A percentile compares a stretch with the other conserved stretches of the same genome.
phyloP scores from a whole-genome alignment of 2,113 vertebrate species.

The Prunella himalayana region DNA sequence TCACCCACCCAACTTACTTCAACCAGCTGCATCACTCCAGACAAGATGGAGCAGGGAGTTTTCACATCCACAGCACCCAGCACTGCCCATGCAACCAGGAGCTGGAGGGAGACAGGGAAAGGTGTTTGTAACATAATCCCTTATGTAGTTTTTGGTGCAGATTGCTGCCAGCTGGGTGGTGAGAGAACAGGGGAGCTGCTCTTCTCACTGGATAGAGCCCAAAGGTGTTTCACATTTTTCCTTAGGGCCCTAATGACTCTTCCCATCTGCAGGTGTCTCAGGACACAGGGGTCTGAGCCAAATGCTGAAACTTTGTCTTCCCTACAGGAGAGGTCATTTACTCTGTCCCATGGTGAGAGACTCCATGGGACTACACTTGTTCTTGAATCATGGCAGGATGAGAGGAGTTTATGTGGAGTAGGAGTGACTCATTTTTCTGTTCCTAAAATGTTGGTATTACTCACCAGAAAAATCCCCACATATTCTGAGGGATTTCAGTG shows the following conservation, averaged over 20 bases:
- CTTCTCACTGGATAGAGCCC: background rate
- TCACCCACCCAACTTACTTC: background rate
- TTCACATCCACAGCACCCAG: background rate
- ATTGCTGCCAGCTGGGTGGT: background rate
- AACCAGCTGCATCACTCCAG: background rate
- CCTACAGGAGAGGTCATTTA: background rate
- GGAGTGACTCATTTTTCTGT: slow-evolving; percentile 33
- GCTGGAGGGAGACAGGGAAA: fast-evolving
- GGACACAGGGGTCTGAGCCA: background rate
- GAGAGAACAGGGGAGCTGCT: background rate
- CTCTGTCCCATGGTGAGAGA: background rate
- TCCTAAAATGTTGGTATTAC: slow-evolving; percentile 43
- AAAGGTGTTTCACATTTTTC: background rate
- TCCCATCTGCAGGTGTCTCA: background rate
- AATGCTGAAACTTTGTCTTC: background rate
- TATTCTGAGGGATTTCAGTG: slow-evolving; percentile 28
- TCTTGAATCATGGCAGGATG: background rate
- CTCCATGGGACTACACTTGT: background rate
- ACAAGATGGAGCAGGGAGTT: background rate
- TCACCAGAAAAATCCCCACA: slow-evolving; percentile 34
- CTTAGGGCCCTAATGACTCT: background rate
- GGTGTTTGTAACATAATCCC: fast-evolving
- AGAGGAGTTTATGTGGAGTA: background rate
- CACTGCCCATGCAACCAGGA: fast-evolving
- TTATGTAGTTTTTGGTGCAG: background rate